phyloP scores from a whole-genome alignment of 2,113 vertebrate genomes.

The Baryphthengus martii region DNA sequence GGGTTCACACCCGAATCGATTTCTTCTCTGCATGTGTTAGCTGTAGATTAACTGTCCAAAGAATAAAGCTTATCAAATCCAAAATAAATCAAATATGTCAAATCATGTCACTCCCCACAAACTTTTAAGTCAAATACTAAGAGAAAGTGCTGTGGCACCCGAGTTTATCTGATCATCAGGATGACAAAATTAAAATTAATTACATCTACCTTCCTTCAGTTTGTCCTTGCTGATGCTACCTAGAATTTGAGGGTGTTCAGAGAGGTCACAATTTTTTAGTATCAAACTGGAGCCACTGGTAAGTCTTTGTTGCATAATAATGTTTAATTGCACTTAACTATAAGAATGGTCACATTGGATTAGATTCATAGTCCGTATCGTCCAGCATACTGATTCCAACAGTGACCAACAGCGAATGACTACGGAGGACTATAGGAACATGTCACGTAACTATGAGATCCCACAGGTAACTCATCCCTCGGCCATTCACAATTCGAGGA shows the following conservation, averaged over 20 bases:
- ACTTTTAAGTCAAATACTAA: background rate
- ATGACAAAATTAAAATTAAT: background rate
- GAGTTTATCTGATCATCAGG: background rate
- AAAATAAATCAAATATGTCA: background rate
- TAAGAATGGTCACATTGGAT: background rate
- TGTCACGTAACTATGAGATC: background rate
- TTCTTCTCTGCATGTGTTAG: background rate
- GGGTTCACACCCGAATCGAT: background rate
- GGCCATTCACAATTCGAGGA: background rate
- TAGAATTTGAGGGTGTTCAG: background rate
- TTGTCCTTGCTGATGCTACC: background rate
- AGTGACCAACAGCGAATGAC: background rate
- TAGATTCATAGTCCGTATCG: background rate
- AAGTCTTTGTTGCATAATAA: background rate
- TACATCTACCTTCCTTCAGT: background rate
- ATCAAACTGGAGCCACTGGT: background rate
- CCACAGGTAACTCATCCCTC: background rate
- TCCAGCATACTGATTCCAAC: background rate
- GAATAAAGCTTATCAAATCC: background rate
- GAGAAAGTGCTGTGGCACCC: background rate
- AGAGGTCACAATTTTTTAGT: background rate
- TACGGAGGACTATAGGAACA: background rate
- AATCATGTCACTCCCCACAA: background rate
- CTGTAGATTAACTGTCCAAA: background rate
- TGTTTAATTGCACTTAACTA: background rate